These are phyloP conservation scores for Chelidonichthys spinosus DNA, from an alignment of 2,797 vertebrate species.

Conservation along the genomic window DNA sequence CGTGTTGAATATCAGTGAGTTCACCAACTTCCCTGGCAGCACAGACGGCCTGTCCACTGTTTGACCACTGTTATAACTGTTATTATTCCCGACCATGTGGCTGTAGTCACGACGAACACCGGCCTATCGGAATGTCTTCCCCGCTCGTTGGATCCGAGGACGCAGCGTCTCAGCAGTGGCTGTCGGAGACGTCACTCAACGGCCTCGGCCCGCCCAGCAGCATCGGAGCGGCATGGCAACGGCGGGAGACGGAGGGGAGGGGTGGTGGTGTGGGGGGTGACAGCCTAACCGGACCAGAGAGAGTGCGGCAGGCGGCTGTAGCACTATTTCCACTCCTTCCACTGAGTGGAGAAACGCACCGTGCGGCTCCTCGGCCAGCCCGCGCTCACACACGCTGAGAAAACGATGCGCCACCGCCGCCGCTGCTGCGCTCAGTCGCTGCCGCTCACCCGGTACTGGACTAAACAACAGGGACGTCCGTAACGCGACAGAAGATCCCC, in stretches of 20 bases:
- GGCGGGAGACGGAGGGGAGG: constrained; percentile 38
- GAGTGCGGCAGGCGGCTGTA: constrained; percentile 22
- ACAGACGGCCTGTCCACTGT: not conserved
- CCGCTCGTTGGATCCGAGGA: constrained; percentile 28
- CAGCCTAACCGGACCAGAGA: constrained; percentile 59
- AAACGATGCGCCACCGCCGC: constrained; percentile 72
- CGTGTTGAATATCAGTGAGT: not conserved
- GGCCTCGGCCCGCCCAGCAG: constrained; percentile 55
- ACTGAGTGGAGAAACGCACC: constrained; percentile 40
- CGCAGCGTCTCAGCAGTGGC: constrained; percentile 51
- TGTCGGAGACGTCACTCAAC: constrained; percentile 51
- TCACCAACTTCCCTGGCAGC: constrained; percentile 13
- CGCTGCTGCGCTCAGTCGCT: constrained; percentile 34
- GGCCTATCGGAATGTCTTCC: constrained; percentile 60
- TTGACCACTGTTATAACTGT: constrained; percentile 7
- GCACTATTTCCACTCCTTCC: constrained; percentile 21
- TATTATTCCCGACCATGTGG: constrained; percentile 52
- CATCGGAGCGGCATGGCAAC: constrained; percentile 64
- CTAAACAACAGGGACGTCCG: constrained; percentile 56
- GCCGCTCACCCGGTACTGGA: constrained; percentile 74
- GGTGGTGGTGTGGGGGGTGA: constrained; percentile 58
- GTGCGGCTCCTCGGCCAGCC: constrained; percentile 26
- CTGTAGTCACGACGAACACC: constrained; percentile 47
- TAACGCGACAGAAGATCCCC: constrained; percentile 60
- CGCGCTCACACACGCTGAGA: constrained; percentile 25